Evolutionary conservation across 1,140 invertebrate genomes (phyloP).

Genomic region (Amphibalanus amphitrite): DNA sequence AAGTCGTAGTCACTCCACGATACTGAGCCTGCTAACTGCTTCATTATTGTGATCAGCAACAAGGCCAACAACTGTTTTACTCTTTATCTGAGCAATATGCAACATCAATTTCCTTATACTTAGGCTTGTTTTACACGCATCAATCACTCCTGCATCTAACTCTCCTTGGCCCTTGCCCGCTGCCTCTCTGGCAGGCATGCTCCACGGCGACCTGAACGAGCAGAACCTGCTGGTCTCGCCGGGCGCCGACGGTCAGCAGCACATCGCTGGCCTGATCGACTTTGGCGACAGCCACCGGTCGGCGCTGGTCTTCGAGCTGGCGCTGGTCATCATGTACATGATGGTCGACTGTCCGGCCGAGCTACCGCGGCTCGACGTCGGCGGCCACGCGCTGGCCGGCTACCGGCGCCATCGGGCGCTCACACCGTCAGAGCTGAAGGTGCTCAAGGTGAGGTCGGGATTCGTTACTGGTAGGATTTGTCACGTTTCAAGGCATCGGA

Average conservation of each 20-base stretch:
- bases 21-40: too few species aligned
- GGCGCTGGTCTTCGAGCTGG: conserved; percentile 61
- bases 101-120: too few species aligned
- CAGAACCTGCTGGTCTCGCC: conserved; percentile 55
- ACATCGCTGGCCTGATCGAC: conserved; percentile 48
- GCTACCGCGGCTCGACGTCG: conserved; percentile 34
- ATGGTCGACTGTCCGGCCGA: conserved; percentile 41
- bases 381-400: conserved; percentile 53
- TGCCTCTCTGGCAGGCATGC: conserved; percentile 36
- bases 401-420: conserved; percentile 42
- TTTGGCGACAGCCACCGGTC: conserved; percentile 58
- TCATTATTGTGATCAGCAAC: too few species aligned
- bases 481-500: too few species aligned
- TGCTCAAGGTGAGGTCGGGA: conserved; percentile 16
- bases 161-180: background rate
- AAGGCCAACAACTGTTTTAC: too few species aligned
- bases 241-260: conserved; percentile 16
- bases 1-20: too few species aligned
- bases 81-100: too few species aligned
- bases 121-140: background rate
- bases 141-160: too few species aligned
- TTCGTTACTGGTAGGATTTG: too few species aligned
- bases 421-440: conserved; percentile 37
- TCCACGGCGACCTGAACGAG: conserved; percentile 82
- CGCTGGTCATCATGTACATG: conserved; percentile 61